phyloP scores from a whole-genome alignment of 2,797 vertebrate species.

The Chlorospingus flavigularis region DNA sequence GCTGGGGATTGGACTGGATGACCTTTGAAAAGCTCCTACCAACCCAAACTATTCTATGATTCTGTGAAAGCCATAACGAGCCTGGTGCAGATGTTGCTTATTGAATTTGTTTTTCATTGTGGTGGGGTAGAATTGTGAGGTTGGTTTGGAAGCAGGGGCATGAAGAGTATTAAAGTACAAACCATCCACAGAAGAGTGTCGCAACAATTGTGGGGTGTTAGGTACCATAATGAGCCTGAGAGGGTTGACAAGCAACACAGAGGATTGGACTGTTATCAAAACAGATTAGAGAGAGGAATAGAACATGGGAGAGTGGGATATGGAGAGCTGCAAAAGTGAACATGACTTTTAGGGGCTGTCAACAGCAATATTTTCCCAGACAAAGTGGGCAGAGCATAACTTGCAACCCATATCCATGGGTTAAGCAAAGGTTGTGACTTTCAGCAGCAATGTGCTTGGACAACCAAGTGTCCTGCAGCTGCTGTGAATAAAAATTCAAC shows the following conservation, averaged over 20 bases:
- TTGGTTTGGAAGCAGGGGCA: neutral
- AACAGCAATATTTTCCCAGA: neutral
- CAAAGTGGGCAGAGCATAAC: neutral
- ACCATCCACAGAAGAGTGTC: neutral
- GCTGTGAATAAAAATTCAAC: conserved; percentile 41
- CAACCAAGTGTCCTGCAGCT: conserved; percentile 12
- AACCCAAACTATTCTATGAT: neutral
- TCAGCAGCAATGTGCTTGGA: neutral
- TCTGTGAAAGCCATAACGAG: neutral
- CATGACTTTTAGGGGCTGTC: neutral
- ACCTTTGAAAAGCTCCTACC: neutral
- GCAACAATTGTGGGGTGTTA: rapidly evolving
- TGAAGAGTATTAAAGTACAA: neutral
- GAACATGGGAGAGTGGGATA: neutral
- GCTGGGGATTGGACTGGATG: neutral
- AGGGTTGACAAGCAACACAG: neutral
- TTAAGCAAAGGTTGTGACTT: neutral
- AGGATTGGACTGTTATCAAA: neutral
- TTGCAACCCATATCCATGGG: rapidly evolving
- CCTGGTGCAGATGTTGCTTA: neutral
- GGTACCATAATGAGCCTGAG: neutral
- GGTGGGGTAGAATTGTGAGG: neutral
- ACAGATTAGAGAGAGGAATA: neutral
- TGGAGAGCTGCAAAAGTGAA: neutral
- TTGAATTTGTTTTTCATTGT: neutral